Evolutionary conservation across 2,888 invertebrate genomes (phyloP).

Genomic region (Xanthia icteritia): DNA sequence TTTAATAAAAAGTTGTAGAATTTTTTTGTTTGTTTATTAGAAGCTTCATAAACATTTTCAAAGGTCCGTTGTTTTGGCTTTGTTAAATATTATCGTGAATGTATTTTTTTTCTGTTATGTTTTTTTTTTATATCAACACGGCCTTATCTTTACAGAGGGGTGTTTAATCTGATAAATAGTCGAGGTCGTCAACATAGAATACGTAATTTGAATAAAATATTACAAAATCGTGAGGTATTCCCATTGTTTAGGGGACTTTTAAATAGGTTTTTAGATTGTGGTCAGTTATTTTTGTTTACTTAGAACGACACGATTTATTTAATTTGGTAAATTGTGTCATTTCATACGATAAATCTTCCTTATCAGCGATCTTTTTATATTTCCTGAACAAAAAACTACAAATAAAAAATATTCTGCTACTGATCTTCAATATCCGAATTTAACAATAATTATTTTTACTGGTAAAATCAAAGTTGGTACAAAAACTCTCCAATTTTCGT

Average conservation of each 20-base stretch:
- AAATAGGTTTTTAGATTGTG: conserved; percentile 9
- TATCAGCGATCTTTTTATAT: neutral
- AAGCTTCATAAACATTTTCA: conserved; percentile 18
- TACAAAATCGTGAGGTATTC: conserved; percentile 43
- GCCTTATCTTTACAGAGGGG: conserved; percentile 50
- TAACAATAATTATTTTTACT: neutral
- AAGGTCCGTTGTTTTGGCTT: conserved; percentile 18
- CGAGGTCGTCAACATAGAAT: conserved; percentile 55
- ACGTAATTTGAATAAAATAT: conserved; percentile 62
- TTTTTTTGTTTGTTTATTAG: conserved; percentile 34
- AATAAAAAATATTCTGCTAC: neutral
- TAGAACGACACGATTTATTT: conserved; percentile 17
- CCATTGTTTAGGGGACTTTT: conserved; percentile 23
- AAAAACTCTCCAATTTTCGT: neutral
- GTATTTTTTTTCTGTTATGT: conserved; percentile 18
- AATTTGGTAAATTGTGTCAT: neutral
- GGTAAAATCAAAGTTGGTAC: neutral
- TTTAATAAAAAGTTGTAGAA: conserved; percentile 46
- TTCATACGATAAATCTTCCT: neutral
- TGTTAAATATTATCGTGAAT: conserved; percentile 30
- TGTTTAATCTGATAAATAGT: conserved; percentile 54
- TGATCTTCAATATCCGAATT: neutral
- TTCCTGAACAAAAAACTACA: neutral
- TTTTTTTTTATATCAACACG: conserved; percentile 49
- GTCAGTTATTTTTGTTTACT: conserved; percentile 2